Evolutionary conservation across 1,140 invertebrate species (phyloP), one percentile per base, ranked within the genome.

Genomic region (Heterodera carotae): DNA sequence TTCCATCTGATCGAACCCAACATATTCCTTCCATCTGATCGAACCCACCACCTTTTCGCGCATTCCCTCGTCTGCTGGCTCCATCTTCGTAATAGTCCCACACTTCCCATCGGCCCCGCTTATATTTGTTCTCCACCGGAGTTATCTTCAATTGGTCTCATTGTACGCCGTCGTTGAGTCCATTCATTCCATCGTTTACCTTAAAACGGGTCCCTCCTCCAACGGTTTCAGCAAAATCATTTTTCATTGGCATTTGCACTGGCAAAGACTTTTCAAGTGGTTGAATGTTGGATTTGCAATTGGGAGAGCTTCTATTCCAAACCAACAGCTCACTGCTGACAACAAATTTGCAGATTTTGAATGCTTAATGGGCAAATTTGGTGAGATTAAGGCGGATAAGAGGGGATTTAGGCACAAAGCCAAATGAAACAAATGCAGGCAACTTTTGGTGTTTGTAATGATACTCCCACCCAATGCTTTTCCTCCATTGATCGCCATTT

Each of bases 41-140:
- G n/a, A n/a, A n/a, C 33, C 34, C 4, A 6, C n/a, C 29, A 27
- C 5, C 53, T 73, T 18, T 62, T 73, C 25, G 56, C 53, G 34
- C 48, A 4, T 53, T 53, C 18, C 15, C 48, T 53, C 48, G 48
- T 22, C 22, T 59, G 33, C 34, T 59, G n/a, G 62, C 36, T 27
- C 31, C 43, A 2, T 53, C 71, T 39, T 73, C 62, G 62, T 73
- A 73, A 60, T 73, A 60, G 36, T 73, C 71, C 71, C 71, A 73
- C 8, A 60, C 71, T 60, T 73, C 53, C 71, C 71, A 73, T 34
- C 71, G 39, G 36, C 71, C 71, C 62, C 31, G 56, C 62, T 73
- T 73, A 34, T 73, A 73, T 36, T 34, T 53, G 56, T 59, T 73
- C 56, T 73, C 62, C 62, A 73, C 71, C 36, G 71, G 71, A 5